A percentile compares a stretch with the other conserved stretches of the same genome.
Evolutionary conservation across 2,113 vertebrate genomes (phyloP).

Genomic region (Micronycteris hirsuta): DNA sequence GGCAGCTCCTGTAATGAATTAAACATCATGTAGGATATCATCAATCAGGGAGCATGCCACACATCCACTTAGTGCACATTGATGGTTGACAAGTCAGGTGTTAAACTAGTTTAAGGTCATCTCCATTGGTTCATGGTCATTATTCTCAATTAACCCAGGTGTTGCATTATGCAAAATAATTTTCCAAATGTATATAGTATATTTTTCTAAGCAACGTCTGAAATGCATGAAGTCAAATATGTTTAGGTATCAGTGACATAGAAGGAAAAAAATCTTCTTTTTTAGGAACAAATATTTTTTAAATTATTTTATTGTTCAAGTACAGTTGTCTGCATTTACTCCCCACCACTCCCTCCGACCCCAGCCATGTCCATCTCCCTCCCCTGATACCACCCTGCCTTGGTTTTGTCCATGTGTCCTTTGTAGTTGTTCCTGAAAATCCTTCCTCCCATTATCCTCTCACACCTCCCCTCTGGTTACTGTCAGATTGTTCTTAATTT

Average conservation of each 20-base stretch:
- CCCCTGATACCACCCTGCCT: no score
- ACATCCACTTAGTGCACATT: not conserved
- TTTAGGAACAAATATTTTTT: no score
- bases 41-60: not conserved
- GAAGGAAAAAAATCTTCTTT: not conserved
- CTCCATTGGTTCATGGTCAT: not conserved
- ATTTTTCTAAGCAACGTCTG: not conserved
- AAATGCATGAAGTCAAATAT: not conserved
- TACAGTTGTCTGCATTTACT: no score
- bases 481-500: no score
- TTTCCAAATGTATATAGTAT: not conserved
- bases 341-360: no score
- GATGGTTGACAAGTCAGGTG: not conserved
- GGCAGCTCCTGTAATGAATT: not conserved
- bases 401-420: no score
- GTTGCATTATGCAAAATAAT: not conserved
- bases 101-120: not conserved
- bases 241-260: not conserved
- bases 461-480: no score
- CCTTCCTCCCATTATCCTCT: no score
- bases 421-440: no score
- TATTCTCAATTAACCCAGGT: not conserved
- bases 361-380: no score
- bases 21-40: not conserved
- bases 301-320: no score